These are phyloP conservation scores for Brevipalpus yothersi DNA, from an alignment of 1,140 invertebrate species.

Conservation along the genomic window DNA sequence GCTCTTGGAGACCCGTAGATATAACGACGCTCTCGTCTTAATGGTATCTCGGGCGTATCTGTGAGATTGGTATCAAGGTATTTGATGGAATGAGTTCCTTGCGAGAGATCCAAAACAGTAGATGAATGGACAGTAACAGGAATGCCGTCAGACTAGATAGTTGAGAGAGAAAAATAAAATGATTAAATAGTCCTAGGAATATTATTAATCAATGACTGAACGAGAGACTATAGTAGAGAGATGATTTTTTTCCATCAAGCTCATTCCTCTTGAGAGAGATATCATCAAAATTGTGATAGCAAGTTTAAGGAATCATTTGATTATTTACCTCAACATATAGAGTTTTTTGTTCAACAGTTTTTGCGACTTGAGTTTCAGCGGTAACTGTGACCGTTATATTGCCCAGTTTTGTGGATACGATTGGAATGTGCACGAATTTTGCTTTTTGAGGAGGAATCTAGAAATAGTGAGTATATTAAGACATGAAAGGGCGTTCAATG, in stretches of 20 bases:
- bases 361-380: constrained; percentile 58
- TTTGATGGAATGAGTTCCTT: constrained; percentile 67
- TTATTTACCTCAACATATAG: constrained; percentile 41
- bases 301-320: neutral
- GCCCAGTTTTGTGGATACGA: constrained; percentile 56
- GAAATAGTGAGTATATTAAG: constrained; percentile 2
- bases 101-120: constrained; percentile 67
- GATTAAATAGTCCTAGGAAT: neutral
- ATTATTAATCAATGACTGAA: neutral
- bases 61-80: constrained; percentile 86
- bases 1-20: constrained; percentile 79
- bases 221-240: neutral
- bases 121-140: constrained; percentile 76
- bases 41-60: constrained; percentile 64
- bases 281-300: too few relatives aligned
- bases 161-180: neutral
- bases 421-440: constrained; percentile 50
- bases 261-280: too few relatives aligned
- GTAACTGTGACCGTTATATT: constrained; percentile 51
- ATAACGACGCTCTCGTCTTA: constrained; percentile 65
- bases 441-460: constrained; percentile 21
- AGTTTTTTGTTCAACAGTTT: constrained; percentile 40
- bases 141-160: constrained; percentile 54
- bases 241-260: neutral
- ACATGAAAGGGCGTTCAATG: neutral